phyloP scores from a whole-genome alignment of 2,888 invertebrate species.

The Rotaria socialis region DNA sequence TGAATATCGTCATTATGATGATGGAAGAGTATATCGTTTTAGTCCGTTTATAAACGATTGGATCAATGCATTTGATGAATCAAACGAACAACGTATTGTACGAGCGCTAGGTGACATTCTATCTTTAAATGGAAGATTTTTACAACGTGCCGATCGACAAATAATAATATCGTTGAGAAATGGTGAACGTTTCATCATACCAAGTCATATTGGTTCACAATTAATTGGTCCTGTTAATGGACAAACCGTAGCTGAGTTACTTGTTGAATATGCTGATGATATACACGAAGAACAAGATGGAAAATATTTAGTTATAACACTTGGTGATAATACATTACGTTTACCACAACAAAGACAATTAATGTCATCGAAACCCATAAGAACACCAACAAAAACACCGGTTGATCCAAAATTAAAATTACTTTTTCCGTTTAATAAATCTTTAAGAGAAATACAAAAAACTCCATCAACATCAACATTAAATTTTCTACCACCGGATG shows the following conservation, averaged over 20 bases:
- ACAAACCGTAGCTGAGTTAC: conserved; percentile 7
- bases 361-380: background rate
- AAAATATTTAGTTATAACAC: background rate
- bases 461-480: background rate
- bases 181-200: conserved; percentile 91
- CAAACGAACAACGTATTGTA: background rate
- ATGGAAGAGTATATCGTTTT: background rate
- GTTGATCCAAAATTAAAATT: conserved; percentile 32
- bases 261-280: conserved; percentile 7
- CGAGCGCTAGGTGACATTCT: conserved; percentile 10
- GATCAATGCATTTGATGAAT: background rate
- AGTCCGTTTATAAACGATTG: background rate
- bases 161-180: conserved; percentile 63
- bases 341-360: conserved; percentile 27
- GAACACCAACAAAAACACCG: background rate
- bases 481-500: background rate
- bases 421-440: conserved; percentile 33
- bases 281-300: conserved; percentile 24
- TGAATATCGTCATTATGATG: conserved; percentile 11
- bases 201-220: conserved; percentile 73
- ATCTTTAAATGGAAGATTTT: conserved; percentile 4
- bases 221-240: conserved; percentile 25
- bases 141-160: conserved; percentile 12
- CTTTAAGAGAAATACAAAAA: background rate
- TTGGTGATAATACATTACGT: conserved; percentile 9